Percentiles rank a stretch among this genome's conserved stretches.
Evolutionary conservation across 2,113 vertebrate species (phyloP).

Genomic region (Tauraco erythrolophus): DNA sequence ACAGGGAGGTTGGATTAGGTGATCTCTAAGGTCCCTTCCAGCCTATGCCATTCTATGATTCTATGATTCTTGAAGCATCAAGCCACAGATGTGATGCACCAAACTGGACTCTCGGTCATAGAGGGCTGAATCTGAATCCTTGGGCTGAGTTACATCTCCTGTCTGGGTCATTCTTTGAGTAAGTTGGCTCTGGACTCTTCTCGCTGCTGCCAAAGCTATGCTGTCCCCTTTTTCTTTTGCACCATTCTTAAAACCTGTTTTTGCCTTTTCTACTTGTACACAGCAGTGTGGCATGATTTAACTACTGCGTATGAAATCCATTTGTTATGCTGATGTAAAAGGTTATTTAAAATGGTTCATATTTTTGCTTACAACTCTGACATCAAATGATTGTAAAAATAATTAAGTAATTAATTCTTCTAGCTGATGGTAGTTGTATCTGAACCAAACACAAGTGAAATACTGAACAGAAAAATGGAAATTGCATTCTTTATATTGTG

Average conservation of each 20-base stretch:
- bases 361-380: background rate
- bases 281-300: background rate
- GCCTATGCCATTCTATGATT: too few relatives aligned
- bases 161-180: background rate
- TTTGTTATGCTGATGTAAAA: background rate
- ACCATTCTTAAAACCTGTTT: background rate
- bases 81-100: background rate
- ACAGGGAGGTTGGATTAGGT: too few relatives aligned
- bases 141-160: background rate
- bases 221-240: background rate
- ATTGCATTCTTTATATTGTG: background rate
- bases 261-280: background rate
- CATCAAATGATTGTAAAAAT: slow-evolving; percentile 22
- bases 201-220: background rate
- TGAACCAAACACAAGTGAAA: background rate
- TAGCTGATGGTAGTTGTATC: background rate
- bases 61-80: background rate
- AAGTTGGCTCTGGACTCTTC: background rate
- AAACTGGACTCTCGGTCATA: background rate
- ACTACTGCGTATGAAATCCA: background rate
- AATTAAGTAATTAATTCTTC: slow-evolving; percentile 14
- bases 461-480: background rate
- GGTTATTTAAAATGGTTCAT: background rate
- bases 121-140: background rate
- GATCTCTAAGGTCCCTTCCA: too few relatives aligned